Percentiles rank a stretch among this genome's conserved stretches.
phyloP scores from a whole-genome alignment of 2,797 vertebrate genomes.

The Picus viridis region DNA sequence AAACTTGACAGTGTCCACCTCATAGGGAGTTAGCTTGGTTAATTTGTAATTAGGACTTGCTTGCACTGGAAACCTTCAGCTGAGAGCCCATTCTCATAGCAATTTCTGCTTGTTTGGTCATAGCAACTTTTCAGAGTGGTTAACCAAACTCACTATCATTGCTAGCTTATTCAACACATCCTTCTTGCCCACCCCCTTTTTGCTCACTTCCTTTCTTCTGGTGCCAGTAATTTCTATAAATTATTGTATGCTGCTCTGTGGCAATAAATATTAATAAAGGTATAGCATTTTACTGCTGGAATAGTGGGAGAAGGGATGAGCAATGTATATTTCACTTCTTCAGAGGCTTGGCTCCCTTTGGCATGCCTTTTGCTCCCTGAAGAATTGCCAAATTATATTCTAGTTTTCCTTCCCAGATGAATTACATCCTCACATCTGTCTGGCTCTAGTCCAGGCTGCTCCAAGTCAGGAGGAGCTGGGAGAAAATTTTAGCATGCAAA shows the following conservation, averaged over 20 bases:
- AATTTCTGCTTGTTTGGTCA: not conserved
- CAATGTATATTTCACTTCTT: constrained; percentile 17
- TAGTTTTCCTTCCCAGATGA: constrained; percentile 54
- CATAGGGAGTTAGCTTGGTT: not conserved
- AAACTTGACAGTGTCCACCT: not conserved
- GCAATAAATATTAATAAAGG: constrained; percentile 61
- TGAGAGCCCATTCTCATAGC: not conserved
- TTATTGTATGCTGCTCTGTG: constrained; percentile 2
- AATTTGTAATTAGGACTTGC: not conserved
- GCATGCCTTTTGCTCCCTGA: constrained; percentile 42
- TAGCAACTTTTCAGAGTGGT: not conserved
- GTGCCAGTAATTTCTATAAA: constrained; percentile 23
- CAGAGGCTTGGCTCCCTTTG: constrained; percentile 54
- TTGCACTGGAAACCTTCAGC: not conserved
- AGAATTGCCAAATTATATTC: constrained; percentile 49
- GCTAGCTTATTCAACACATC: not conserved
- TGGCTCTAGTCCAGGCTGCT: constrained; percentile 54
- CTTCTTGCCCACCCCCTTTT: not conserved
- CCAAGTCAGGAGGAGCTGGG: constrained; percentile 41
- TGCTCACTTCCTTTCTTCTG: constrained; percentile 22
- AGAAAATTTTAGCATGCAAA: constrained; percentile 55
- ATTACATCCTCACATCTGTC: constrained; percentile 63
- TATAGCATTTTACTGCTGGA: constrained; percentile 31
- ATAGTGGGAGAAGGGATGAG: constrained; percentile 33
- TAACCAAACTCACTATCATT: not conserved